Evolutionary conservation across 2,888 invertebrate species (phyloP), one percentile per base, ranked within the genome.

Genomic region (Chromoteleia sp.): DNA sequence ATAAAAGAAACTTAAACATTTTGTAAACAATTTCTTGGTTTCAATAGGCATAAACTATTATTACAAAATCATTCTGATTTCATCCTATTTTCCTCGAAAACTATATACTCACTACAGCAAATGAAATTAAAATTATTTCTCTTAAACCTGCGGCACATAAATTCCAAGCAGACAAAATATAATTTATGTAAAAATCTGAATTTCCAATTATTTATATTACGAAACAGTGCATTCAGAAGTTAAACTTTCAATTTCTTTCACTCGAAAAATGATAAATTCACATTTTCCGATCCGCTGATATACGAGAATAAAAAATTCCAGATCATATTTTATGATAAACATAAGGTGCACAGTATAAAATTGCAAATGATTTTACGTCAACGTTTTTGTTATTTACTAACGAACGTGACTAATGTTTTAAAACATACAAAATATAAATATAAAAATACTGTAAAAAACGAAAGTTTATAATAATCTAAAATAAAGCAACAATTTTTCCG

Each of bases 291-390:
- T 15, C 30, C 19, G 30, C 5, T 15, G 30, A 1, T 52, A 15
- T 8, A 58, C 25, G n/a, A 25, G 41, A 8, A 61, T 61, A 41
- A 59, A 29, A 41, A 58, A 36, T 41, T 39, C 14, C n/a, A 43
- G 63, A 63, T 63, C 36, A n/a, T 19, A 36, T 63, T 48, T 63
- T 48, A 41, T 17, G 41, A 29, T 29, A 19, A 10, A 59, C 15
- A 59, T 15, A 59, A 59, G 29, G 15, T 43, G n/a, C 43, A 30
- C 29, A 7, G 33, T 56, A 21, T 25, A 25, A 36, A 56, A 36
- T 36, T 17, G 7, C 19, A 19, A 56, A 56, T 56, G 36, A 19
- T 12, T 12, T 36, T 14, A 19, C 36, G 56, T 36, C n/a, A 36
- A 19, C 8, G 5, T 15, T 12, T 41, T 10, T 56, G 15, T 19